These are phyloP conservation scores for Nomada flava DNA, from an alignment of 2,888 invertebrate species.

Conservation along the genomic window DNA sequence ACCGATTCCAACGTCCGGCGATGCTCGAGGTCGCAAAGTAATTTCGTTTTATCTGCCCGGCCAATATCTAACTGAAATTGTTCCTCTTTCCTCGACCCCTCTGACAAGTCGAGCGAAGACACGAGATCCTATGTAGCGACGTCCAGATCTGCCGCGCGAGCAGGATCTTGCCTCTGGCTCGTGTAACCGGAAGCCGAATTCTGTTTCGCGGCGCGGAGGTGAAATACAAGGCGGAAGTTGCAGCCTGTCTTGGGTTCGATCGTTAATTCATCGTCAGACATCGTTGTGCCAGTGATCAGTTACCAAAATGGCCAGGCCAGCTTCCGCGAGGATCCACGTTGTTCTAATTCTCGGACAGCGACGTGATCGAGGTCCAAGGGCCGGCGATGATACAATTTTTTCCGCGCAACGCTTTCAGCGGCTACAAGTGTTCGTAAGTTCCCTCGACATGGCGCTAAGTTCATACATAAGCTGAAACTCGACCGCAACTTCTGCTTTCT, in stretches of 20 bases:
- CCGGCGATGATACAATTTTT: neutral
- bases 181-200: constrained; percentile 24
- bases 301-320: neutral
- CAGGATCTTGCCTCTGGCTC: constrained; percentile 7
- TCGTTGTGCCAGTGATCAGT: neutral
- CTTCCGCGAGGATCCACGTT: neutral
- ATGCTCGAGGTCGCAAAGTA: constrained; percentile 65
- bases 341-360: neutral
- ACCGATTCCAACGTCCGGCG: constrained; percentile 58
- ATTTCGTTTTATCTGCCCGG: constrained; percentile 75
- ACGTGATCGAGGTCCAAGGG: neutral
- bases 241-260: neutral
- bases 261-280: neutral
- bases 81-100: constrained; percentile 48
- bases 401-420: neutral
- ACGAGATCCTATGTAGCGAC: constrained; percentile 12
- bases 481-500: constrained; percentile 17
- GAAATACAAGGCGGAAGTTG: neutral
- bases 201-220: neutral
- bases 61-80: constrained; percentile 68
- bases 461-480: constrained; percentile 29
- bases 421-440: neutral
- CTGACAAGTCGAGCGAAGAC: constrained; percentile 31
- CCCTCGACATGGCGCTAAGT: neutral
- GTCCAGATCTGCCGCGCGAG: constrained; percentile 26